Conservation (phyloP, 2,888 invertebrate species). For the Xestoiulus laeticollis region DNA sequence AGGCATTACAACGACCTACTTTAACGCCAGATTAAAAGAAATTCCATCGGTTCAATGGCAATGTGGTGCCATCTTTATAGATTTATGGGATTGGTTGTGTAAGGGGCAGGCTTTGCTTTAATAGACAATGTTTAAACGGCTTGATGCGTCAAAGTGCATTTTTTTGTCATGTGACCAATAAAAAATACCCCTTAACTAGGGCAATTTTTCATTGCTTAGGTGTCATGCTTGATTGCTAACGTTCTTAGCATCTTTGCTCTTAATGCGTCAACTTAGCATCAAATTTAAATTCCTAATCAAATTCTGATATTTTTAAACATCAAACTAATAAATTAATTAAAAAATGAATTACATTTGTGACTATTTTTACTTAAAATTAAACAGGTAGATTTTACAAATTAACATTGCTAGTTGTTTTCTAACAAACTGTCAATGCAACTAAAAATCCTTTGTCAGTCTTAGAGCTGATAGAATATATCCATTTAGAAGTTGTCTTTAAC, state of each 20-base stretch:
- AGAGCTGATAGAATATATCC: too few species aligned
- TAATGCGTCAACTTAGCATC: not conserved
- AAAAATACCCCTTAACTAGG: not conserved
- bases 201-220: not conserved
- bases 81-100: not conserved
- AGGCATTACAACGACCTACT: not conserved
- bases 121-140: conserved; percentile 21
- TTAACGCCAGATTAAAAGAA: not conserved
- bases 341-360: too few species aligned
- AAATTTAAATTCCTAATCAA: not conserved
- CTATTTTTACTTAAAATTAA: too few species aligned
- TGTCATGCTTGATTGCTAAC: not conserved
- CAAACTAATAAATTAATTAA: too few species aligned
- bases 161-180: not conserved
- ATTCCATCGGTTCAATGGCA: not conserved
- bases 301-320: not conserved
- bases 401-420: too few species aligned
- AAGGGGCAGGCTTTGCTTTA: not conserved
- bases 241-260: not conserved
- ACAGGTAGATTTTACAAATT: too few species aligned
- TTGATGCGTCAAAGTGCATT: not conserved
- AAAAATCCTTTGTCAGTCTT: too few species aligned
- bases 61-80: not conserved
- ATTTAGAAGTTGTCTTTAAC: too few species aligned
- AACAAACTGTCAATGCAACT: too few species aligned